Base-by-base conservation (phyloP, 2,797 vertebrate species). In the Limosa lapponica region DNA sequence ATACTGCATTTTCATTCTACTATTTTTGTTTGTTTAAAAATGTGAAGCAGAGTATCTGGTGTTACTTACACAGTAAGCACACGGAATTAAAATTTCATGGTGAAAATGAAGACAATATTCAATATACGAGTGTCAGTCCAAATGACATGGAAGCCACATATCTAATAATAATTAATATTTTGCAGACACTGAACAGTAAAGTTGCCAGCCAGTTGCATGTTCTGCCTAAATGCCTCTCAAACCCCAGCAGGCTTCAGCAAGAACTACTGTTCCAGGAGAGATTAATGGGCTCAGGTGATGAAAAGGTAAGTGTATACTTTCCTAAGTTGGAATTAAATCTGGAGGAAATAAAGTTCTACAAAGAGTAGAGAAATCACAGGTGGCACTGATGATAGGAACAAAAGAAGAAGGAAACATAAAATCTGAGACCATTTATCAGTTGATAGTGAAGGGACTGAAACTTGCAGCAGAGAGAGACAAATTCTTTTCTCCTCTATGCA, bases 371-470 rank as follows among this genome's bases (percentile, higher is more conserved):
- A 91, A 95, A 91, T 90, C 85, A 89, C 82, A 92, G 74, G 81
- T 82, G 83, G 70, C 66, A 80, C 66, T 73, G 66, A 48, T 55
- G 59, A 44, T 77, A 89, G 81, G 83, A 94, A 89, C 74, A 88
- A 87, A 94, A 78, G 70, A 90, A 87, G 79, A 89, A 79, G 62
- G 86, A 96, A 95, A 92, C 1, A 1, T 32, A 85, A 95, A 87
- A 95, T 87, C 84, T 85, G 57, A 77, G 51, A 57, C 44, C 71
- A 70, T 90, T 96, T 96, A 87, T 93, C 90, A 73, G 64, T 27
- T 67, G 52, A 43, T 59, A 77, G 55, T 28, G 64, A 90, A 85
- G 36, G 32, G 44, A 66, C 27, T 91, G 77, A 64, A 94, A 71
- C 71, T 55, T 77, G 43, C 36, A 80, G 66, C 25, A 89, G 41